Percentiles rank a stretch among this genome's conserved stretches.
These are phyloP conservation scores for Drosophila bipectinata DNA, from an alignment of 1,140 invertebrate species.

Conservation along the genomic window DNA sequence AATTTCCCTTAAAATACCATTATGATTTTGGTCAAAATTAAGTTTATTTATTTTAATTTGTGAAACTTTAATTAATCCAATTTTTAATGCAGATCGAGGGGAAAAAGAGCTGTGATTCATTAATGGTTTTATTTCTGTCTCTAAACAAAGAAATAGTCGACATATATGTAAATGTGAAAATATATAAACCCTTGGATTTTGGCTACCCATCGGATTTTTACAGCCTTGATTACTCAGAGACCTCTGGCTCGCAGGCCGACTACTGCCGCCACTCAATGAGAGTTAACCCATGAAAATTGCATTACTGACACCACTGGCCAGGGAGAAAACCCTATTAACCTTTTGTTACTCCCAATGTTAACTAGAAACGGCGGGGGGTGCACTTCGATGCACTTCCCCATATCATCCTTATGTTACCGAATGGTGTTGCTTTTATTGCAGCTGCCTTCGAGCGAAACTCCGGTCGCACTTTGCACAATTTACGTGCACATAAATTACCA, in stretches of 20 bases:
- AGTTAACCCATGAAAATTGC: conserved; percentile 56
- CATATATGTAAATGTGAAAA: background rate
- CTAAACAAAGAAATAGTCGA: background rate
- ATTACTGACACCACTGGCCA: conserved; percentile 30
- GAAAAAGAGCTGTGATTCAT: too few species aligned
- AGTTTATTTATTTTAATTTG: too few species aligned
- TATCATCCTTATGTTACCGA: conserved; percentile 18
- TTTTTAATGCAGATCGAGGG: too few species aligned
- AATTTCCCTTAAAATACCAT: too few species aligned
- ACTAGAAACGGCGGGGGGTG: conserved; percentile 71
- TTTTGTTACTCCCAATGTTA: conserved; percentile 65
- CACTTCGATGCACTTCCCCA: conserved; percentile 29
- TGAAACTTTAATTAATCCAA: too few species aligned
- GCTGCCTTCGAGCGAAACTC: conserved; percentile 42
- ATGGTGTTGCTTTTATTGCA: conserved; percentile 45
- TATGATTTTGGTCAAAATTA: too few species aligned
- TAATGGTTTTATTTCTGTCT: too few species aligned
- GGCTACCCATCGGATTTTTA: background rate
- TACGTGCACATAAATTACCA: conserved; percentile 80
- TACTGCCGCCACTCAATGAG: conserved; percentile 43
- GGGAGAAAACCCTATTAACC: conserved; percentile 74
- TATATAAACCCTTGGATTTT: background rate
- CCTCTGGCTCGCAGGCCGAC: conserved; percentile 3
- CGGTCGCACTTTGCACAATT: conserved; percentile 76
- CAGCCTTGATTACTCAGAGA: conserved; percentile 15